phyloP scores from a whole-genome alignment of 2,888 invertebrate species.

The Didymodactylos carnosus region DNA sequence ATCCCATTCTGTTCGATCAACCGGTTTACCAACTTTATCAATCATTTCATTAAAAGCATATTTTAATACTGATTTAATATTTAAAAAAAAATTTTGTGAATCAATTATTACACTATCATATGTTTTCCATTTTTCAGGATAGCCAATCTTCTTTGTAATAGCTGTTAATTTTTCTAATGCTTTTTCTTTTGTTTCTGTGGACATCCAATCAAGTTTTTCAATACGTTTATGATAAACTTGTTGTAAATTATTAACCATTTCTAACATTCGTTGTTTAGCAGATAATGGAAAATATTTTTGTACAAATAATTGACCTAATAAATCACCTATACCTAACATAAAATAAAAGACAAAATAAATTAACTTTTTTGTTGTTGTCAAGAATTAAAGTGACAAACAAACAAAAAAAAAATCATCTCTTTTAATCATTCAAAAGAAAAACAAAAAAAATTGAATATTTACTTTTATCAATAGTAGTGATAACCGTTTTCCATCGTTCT shows the following conservation, averaged over 20 bases:
- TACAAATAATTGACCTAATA: constrained; percentile 62
- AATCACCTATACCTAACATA: background rate
- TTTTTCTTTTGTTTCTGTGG: constrained; percentile 47
- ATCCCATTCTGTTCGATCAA: background rate
- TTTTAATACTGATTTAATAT: background rate
- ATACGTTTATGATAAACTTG: background rate
- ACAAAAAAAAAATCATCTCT: too few relatives aligned
- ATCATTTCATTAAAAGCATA: background rate
- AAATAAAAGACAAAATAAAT: too few relatives aligned
- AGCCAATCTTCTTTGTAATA: constrained; percentile 51
- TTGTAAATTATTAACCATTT: background rate
- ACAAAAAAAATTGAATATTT: too few relatives aligned
- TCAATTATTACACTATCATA: constrained; percentile 1
- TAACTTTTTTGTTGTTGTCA: too few relatives aligned
- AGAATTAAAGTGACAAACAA: too few relatives aligned
- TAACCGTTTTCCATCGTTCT: background rate
- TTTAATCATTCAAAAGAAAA: too few relatives aligned
- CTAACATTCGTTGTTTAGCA: constrained; percentile 50
- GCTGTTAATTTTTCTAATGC: constrained; percentile 38
- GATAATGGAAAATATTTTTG: constrained; percentile 64
- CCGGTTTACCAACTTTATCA: background rate
- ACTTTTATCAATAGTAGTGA: background rate
- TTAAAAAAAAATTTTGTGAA: background rate
- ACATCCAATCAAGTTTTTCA: constrained; percentile 77
- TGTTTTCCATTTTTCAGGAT: constrained; percentile 36